These are phyloP conservation scores for Lacerta viridis DNA, from an alignment of 2,797 vertebrate species.

Conservation along the genomic window DNA sequence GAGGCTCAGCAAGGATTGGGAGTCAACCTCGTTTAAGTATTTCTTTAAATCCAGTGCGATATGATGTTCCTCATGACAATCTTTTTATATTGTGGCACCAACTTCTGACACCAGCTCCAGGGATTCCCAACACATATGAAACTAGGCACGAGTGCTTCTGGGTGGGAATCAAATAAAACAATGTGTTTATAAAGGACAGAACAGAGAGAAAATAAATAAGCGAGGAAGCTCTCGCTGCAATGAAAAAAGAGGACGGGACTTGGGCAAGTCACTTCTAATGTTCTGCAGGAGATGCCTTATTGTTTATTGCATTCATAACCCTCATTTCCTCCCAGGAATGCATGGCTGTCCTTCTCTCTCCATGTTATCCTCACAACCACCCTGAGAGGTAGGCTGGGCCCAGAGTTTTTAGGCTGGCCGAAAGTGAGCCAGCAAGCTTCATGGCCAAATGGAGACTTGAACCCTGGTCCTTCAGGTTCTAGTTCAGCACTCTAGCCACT, in stretches of 20 bases:
- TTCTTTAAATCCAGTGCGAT: fast-evolving
- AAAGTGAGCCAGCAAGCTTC: no score
- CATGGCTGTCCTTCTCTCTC: no score
- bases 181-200: not conserved
- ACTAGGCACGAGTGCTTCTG: not conserved
- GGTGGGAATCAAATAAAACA: not conserved
- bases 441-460: no score
- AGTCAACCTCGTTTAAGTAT: not conserved
- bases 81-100: not conserved
- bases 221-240: not conserved
- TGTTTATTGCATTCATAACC: no score
- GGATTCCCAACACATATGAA: not conserved
- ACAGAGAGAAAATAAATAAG: not conserved
- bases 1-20: conserved; percentile 53
- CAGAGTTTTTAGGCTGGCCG: no score
- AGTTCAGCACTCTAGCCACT: no score
- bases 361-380: no score
- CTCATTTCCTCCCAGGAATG: no score
- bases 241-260: not conserved
- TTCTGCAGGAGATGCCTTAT: no score
- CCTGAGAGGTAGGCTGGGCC: no score
- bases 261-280: not conserved
- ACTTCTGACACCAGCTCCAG: not conserved
- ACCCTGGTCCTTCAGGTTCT: no score
- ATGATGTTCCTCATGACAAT: fast-evolving